phyloP scores from a whole-genome alignment of 2,888 invertebrate genomes.

The Meganola albula region DNA sequence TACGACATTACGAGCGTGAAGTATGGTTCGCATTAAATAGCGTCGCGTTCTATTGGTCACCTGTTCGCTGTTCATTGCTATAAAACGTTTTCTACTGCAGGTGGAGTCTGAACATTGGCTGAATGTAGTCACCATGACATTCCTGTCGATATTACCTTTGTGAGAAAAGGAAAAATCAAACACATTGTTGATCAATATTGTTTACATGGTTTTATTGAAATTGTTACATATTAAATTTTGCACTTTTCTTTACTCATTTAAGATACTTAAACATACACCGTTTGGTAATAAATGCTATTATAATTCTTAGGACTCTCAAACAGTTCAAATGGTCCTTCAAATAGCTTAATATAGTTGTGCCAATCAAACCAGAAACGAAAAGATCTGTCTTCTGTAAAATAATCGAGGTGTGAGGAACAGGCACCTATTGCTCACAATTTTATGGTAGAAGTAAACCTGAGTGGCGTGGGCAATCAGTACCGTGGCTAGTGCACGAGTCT shows the following conservation, averaged over 20 bases:
- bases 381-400: constrained; percentile 31
- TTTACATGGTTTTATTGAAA: constrained; percentile 75
- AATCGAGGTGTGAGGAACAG: constrained; percentile 31
- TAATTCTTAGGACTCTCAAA: constrained; percentile 61
- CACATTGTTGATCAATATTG: constrained; percentile 58
- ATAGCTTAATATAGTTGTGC: constrained; percentile 53
- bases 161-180: constrained; percentile 38
- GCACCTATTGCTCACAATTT: constrained; percentile 34
- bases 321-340: constrained; percentile 60
- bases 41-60: background rate
- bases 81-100: constrained; percentile 47
- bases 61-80: constrained; percentile 2
- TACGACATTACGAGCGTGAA: no score
- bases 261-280: constrained; percentile 72
- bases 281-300: constrained; percentile 77
- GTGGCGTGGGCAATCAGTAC: constrained; percentile 31
- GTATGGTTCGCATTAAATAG: no score
- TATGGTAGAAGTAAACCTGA: constrained; percentile 28
- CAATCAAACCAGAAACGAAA: constrained; percentile 33
- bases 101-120: constrained; percentile 51
- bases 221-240: constrained; percentile 76
- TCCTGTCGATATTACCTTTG: constrained; percentile 39
- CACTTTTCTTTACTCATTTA: constrained; percentile 68
- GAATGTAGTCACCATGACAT: constrained; percentile 34
- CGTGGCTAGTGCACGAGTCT: constrained; percentile 20